A percentile compares a stretch with the other conserved stretches of the same genome.
phyloP scores from a whole-genome alignment of 2,113 vertebrate genomes.

The Caracal caracal region DNA sequence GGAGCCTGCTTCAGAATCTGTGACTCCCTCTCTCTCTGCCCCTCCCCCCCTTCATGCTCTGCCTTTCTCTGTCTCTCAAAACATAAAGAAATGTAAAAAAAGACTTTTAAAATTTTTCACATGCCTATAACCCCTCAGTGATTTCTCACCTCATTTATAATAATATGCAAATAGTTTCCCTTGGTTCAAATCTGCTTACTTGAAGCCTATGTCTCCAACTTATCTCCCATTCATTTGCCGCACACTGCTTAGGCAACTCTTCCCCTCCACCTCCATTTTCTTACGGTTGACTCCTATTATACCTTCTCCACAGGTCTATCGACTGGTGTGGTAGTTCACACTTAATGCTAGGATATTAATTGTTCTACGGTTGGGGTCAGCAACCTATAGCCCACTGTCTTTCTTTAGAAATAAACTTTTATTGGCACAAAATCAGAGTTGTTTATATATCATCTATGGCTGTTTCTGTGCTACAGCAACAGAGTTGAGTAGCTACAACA shows the following conservation, averaged over 20 bases:
- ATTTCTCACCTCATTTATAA: neutral
- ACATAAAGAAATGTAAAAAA: neutral
- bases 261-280: neutral
- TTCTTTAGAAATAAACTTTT: neutral
- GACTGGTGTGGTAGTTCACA: neutral
- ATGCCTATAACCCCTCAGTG: neutral
- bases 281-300: neutral
- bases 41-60: neutral
- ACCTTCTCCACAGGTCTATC: neutral
- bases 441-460: neutral
- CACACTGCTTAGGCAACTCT: neutral
- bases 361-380: neutral
- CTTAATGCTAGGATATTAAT: neutral
- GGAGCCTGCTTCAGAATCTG: neutral
- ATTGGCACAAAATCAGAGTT: neutral
- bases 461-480: neutral
- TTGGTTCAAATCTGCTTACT: neutral
- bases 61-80: neutral
- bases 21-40: neutral
- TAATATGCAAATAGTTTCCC: neutral
- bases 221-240: too few species aligned
- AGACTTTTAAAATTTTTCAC: neutral
- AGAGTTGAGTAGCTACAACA: neutral
- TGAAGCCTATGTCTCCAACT: neutral
- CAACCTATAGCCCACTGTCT: neutral